Percentiles rank a stretch among this genome's conserved stretches.
These are phyloP conservation scores for Apaloderma vittatum DNA, from an alignment of 2,113 vertebrate genomes.

Conservation along the genomic window DNA sequence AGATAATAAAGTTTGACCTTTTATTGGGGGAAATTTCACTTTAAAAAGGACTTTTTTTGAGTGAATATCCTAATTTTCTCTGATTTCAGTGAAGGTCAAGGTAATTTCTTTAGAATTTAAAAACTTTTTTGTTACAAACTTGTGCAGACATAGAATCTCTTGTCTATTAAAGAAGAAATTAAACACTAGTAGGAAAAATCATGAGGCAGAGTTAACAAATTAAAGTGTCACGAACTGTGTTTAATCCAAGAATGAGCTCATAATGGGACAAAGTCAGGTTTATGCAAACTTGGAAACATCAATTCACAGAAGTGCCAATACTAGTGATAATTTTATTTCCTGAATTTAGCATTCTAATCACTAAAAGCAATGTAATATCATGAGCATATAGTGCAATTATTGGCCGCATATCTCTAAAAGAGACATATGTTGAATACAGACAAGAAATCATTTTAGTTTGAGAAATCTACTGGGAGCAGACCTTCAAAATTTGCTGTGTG, in stretches of 20 bases:
- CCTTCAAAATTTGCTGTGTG: neutral
- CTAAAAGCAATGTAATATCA: neutral
- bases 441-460: neutral
- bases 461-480: neutral
- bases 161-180: constrained; percentile 31
- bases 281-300: neutral
- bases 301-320: neutral
- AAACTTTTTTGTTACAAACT: constrained; percentile 49
- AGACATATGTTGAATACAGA: neutral
- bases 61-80: constrained; percentile 55
- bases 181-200: constrained; percentile 32
- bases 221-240: constrained; percentile 17
- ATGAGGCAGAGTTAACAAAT: constrained; percentile 18
- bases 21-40: neutral
- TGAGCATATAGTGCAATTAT: accelerated
- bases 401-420: neutral
- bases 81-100: constrained; percentile 70
- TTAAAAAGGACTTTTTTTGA: constrained; percentile 21
- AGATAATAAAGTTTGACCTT: constrained; percentile 69
- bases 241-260: constrained; percentile 33
- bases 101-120: constrained; percentile 11
- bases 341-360: neutral
- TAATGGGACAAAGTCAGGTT: neutral
- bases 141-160: neutral
- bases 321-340: neutral